A percentile compares a stretch with the other conserved stretches of the same genome.
phyloP scores from a whole-genome alignment of 2,113 vertebrate species.

The Pelusios castaneus region DNA sequence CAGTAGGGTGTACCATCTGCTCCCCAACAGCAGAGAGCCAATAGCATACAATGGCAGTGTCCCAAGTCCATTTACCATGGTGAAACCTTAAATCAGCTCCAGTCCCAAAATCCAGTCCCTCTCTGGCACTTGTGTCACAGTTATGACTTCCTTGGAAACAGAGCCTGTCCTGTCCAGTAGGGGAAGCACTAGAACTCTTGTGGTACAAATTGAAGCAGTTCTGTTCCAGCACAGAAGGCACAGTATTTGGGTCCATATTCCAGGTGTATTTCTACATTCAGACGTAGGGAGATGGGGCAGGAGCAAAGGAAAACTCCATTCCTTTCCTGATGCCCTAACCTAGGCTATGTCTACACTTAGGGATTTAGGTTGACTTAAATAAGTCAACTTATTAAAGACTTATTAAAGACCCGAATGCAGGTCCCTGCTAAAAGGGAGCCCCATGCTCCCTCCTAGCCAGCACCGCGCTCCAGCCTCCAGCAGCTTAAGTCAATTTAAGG shows the following conservation, averaged over 20 bases:
- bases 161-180: not conserved
- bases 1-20: not conserved
- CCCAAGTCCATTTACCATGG: not conserved
- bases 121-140: not conserved
- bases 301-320: not conserved
- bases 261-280: not conserved
- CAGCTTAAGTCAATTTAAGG: too few species aligned
- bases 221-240: not conserved
- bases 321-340: not conserved
- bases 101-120: not conserved
- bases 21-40: not conserved
- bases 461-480: too few species aligned
- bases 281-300: not conserved
- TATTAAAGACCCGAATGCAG: too few species aligned
- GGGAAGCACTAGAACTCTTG: not conserved
- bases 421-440: too few species aligned
- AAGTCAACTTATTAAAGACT: too few species aligned
- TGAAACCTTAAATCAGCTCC: not conserved
- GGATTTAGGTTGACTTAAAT: too few species aligned
- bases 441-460: too few species aligned
- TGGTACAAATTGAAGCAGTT: not conserved
- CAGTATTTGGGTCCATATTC: not conserved
- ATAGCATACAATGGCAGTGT: too few species aligned
- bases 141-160: not conserved
- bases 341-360: too few species aligned